These are phyloP conservation scores for Ophraella communa DNA, from an alignment of 2,888 invertebrate genomes.

Conservation along the genomic window DNA sequence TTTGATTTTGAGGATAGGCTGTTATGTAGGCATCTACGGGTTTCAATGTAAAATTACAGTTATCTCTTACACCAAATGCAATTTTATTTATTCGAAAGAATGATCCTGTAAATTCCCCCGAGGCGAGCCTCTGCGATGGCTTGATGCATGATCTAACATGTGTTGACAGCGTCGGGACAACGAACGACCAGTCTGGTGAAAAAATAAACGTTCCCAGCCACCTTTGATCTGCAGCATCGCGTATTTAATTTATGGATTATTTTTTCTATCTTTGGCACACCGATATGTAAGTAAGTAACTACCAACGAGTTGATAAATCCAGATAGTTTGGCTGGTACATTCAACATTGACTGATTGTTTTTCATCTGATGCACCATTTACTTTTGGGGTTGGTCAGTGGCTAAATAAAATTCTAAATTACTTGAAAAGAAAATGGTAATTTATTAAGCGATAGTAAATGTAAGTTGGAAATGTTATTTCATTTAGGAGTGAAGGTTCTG, in stretches of 20 bases:
- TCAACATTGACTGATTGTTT: background rate
- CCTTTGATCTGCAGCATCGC: slow-evolving; percentile 45
- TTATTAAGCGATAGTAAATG: too few relatives aligned
- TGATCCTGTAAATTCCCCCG: too few relatives aligned
- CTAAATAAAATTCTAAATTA: background rate
- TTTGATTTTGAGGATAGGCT: too few relatives aligned
- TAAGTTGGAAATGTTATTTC: too few relatives aligned
- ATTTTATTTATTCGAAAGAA: too few relatives aligned
- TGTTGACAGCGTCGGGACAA: slow-evolving; percentile 43
- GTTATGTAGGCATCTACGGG: too few relatives aligned
- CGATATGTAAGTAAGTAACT: background rate
- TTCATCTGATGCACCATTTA: background rate
- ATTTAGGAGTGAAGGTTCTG: too few relatives aligned
- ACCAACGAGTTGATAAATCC: background rate
- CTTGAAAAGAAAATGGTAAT: too few relatives aligned
- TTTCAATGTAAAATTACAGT: too few relatives aligned
- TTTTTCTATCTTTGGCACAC: background rate
- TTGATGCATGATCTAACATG: slow-evolving; percentile 49
- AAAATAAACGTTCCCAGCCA: slow-evolving; percentile 41
- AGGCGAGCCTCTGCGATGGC: too few relatives aligned
- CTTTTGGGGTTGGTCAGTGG: background rate
- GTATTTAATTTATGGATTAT: slow-evolving; percentile 43
- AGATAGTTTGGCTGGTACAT: background rate
- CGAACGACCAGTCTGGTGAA: slow-evolving; percentile 40
- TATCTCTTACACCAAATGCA: too few relatives aligned